Percentiles rank a stretch among this genome's conserved stretches.
Conservation (phyloP, 2,797 vertebrate genomes). For the Melanotaenia boesemani region DNA sequence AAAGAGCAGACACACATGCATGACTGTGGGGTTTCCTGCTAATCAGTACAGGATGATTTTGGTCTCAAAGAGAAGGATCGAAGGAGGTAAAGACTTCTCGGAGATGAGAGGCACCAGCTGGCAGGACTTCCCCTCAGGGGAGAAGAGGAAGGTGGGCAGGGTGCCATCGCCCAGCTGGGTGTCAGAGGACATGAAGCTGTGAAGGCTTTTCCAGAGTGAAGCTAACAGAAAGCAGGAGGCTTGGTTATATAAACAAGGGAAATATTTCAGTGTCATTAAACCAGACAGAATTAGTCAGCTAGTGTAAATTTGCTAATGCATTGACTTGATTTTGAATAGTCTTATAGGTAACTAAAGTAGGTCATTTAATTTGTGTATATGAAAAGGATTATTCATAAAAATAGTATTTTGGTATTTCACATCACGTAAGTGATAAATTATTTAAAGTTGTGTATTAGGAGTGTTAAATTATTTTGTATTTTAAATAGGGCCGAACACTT, state of each 20-base stretch:
- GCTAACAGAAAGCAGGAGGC: constrained; percentile 3
- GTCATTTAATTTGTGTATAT: neutral
- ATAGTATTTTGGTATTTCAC: neutral
- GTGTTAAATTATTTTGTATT: neutral
- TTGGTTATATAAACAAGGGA: neutral
- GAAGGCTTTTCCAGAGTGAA: constrained; percentile 10
- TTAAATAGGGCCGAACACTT: too few species aligned
- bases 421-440: neutral
- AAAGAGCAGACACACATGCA: constrained; percentile 30
- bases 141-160: constrained; percentile 18
- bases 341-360: neutral
- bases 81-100: constrained; percentile 31
- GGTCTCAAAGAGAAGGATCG: constrained; percentile 18
- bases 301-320: neutral
- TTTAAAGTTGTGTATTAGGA: neutral
- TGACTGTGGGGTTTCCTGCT: constrained; percentile 48
- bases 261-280: neutral
- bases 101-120: constrained; percentile 51
- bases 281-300: neutral
- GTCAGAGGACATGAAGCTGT: constrained; percentile 34
- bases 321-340: neutral
- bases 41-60: constrained; percentile 71
- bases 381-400: neutral
- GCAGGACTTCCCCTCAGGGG: constrained; percentile 16
- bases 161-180: constrained; percentile 38